Conservation (phyloP, 2,797 vertebrate genomes). For the Threskiornis aethiopicus region DNA sequence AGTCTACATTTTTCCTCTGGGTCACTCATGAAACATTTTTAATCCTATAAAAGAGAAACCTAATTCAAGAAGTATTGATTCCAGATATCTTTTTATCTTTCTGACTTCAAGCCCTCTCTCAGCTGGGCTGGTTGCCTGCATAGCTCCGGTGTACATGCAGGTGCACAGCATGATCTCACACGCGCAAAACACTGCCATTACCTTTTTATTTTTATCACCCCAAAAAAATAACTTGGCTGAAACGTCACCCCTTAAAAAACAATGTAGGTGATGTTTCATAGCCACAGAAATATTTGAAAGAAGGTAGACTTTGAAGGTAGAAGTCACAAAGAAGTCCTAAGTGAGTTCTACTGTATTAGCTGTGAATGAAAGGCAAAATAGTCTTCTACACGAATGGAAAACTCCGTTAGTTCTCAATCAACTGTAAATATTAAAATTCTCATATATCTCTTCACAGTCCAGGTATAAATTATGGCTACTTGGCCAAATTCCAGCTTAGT, state of each 20-base stretch:
- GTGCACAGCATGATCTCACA: fast-evolving
- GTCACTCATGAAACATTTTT: constrained; percentile 41
- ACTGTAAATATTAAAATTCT: neutral
- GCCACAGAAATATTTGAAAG: neutral
- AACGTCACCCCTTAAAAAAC: neutral
- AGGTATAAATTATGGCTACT: constrained; percentile 21
- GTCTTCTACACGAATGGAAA: neutral
- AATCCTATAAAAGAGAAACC: constrained; percentile 60
- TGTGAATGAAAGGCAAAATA: neutral
- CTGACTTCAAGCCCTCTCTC: neutral
- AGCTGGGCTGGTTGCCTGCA: neutral
- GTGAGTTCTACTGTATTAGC: neutral
- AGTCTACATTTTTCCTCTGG: constrained; percentile 15
- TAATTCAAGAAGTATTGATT: constrained; percentile 62
- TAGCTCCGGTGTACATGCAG: fast-evolving
- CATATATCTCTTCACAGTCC: neutral
- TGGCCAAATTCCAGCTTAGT: constrained; percentile 30
- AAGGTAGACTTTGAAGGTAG: neutral
- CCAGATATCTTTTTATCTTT: constrained; percentile 17
- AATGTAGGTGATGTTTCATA: fast-evolving
- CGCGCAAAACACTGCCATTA: neutral
- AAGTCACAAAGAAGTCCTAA: neutral
- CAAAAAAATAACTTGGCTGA: neutral
- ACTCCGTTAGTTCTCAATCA: neutral
- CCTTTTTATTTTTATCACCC: neutral